Evolutionary conservation across 2,113 vertebrate species (phyloP), one percentile per base, ranked within the genome.

Genomic region (Aphyosemion australe): DNA sequence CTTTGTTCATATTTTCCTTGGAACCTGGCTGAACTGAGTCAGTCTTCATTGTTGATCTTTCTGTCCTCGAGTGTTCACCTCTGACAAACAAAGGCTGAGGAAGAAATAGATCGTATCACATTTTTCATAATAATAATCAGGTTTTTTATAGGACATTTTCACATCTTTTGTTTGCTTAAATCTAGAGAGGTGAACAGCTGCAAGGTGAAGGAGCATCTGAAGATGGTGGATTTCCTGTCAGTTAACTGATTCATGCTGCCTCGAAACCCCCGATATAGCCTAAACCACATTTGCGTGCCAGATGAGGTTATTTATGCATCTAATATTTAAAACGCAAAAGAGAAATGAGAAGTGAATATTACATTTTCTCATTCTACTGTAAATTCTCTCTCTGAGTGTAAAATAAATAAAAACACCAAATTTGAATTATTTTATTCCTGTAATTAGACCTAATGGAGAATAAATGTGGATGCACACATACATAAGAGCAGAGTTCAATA

Each of bases 191-290:
- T 18, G 26, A 63, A 71, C 47, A 49, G 60, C 57, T 80, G 71
- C 32, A 37, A 10, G 50, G 18, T 8, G 21, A 2, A 19, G 41
- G 12, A 41, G 21, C 12, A 6, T 8, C 41, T 14, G 11, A 55
- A 70, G 47, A 9, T 57, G 26, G 83, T 81, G 84, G 84, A 80
- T 87, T 90, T 86, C 84, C 81, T 87, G 83, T 89, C 82, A 82
- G 83, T 85, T 85, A 67, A 72, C 72, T 42, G 80, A 81, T 73
- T 80, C 54, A 61, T 7, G 42, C 41, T 21, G 8, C 19, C 41
- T 3, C 12, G 16, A 8, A 37, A n/a, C 52, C 3, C 2, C 14
- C 14, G 42, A 45, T 21, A 3, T 62, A 20, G 43, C 66, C 51
- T 31, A 57, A 62, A 49, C 66, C 37, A 11, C 37, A 1, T 47